Percentiles rank a stretch among this genome's conserved stretches.
These are phyloP conservation scores for Euwallacea fornicatus DNA, from an alignment of 1,140 invertebrate genomes.

Conservation along the genomic window DNA sequence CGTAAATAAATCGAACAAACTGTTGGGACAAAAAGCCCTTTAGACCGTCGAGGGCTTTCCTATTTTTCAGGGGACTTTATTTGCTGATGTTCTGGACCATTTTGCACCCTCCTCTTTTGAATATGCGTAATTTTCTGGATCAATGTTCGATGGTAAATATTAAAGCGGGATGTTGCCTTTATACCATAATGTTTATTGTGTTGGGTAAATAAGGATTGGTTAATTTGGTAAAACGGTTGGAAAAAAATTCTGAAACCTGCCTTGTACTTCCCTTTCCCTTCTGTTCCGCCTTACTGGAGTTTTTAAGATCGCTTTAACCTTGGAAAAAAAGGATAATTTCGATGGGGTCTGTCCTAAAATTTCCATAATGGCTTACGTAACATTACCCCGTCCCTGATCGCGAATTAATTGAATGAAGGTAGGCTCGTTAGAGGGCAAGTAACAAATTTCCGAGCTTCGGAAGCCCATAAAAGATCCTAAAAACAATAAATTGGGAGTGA, in stretches of 20 bases:
- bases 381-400: conserved; percentile 1
- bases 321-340: too few species aligned
- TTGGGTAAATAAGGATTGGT: too few species aligned
- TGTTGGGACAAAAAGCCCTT: conserved; percentile 16
- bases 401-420: conserved; percentile 10
- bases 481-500: conserved; percentile 40
- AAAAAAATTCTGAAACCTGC: too few species aligned
- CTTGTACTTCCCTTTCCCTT: too few species aligned
- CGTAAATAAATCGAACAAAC: conserved; percentile 30
- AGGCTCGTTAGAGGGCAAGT: conserved; percentile 6
- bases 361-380: conserved; percentile 2
- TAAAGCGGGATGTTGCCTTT: too few species aligned
- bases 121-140: too few species aligned
- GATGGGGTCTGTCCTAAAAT: neutral
- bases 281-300: too few species aligned
- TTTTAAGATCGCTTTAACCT: too few species aligned
- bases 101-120: neutral
- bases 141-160: too few species aligned
- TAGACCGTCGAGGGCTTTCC: conserved; percentile 8
- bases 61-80: conserved; percentile 10
- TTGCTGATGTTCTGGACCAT: conserved; percentile 5
- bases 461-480: conserved; percentile 30
- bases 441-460: conserved; percentile 3
- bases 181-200: too few species aligned
- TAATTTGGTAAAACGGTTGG: too few species aligned